Conservation (phyloP, 2,113 vertebrate species). For the Platycercus adscitus region DNA sequence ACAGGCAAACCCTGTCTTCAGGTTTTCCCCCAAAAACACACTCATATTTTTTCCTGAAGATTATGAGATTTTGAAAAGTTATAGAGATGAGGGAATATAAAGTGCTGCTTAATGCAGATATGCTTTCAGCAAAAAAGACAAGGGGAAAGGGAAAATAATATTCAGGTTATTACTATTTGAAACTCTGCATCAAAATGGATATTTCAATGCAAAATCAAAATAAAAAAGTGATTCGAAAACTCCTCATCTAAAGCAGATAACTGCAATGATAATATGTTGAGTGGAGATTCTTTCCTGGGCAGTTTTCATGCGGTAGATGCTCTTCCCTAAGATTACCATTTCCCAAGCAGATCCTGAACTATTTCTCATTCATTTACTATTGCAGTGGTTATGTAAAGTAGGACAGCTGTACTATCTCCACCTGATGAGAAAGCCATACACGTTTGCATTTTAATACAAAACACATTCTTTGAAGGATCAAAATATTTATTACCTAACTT, state of each 20-base stretch:
- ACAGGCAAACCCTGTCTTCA: rapidly evolving
- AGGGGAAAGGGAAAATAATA: background rate
- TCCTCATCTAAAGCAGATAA: background rate
- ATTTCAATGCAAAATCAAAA: background rate
- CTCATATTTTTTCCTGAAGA: background rate
- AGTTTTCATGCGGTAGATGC: background rate
- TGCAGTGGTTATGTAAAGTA: background rate
- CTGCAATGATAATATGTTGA: background rate
- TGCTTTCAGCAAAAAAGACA: background rate
- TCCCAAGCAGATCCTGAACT: background rate
- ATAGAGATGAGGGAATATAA: background rate
- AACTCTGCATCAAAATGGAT: background rate
- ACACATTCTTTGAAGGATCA: background rate
- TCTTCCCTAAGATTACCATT: background rate
- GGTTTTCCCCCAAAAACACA: background rate
- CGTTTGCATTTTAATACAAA: background rate
- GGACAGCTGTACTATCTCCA: background rate
- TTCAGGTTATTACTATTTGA: background rate
- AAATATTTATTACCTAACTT: background rate
- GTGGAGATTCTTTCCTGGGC: background rate
- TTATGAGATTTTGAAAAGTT: background rate
- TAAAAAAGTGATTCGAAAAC: background rate
- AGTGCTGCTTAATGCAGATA: background rate
- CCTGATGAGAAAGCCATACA: background rate
- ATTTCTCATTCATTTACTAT: background rate